Evolutionary conservation across 1,140 invertebrate species (phyloP).

Genomic region (Artemia franciscana): DNA sequence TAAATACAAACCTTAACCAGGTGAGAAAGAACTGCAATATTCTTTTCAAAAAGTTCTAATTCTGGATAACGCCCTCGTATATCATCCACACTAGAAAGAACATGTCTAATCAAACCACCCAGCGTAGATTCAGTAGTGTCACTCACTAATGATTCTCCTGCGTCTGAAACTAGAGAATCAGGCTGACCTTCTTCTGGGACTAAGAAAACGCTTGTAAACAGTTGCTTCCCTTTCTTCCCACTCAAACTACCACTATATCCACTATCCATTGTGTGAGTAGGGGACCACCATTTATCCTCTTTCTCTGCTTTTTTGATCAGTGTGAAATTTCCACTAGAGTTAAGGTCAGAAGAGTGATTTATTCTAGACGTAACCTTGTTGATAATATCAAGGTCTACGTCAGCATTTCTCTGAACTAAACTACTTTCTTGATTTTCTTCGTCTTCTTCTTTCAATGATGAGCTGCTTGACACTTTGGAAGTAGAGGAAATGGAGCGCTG

Average conservation of each 20-base stretch:
- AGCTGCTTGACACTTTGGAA: not conserved
- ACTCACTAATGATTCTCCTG: not conserved
- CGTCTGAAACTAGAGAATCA: not conserved
- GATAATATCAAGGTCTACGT: slow-evolving; percentile 1
- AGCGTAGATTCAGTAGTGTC: slow-evolving; percentile 1
- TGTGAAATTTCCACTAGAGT: slow-evolving; percentile 4
- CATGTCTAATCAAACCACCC: not conserved
- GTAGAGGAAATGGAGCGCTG: not conserved
- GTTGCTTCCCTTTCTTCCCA: not conserved
- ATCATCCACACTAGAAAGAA: slow-evolving; percentile 18
- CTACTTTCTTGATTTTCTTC: slow-evolving; percentile 1
- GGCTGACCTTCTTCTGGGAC: not conserved
- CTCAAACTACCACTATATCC: slow-evolving; percentile 6
- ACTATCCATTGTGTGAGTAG: slow-evolving; percentile 5
- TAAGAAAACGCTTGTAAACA: not conserved
- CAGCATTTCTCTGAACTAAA: not conserved
- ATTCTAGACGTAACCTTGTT: not conserved
- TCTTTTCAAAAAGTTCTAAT: slow-evolving; percentile 21
- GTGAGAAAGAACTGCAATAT: slow-evolving; percentile 15
- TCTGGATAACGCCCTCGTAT: slow-evolving; percentile 24
- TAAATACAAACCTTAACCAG: slow-evolving; percentile 10
- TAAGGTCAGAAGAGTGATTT: not conserved
- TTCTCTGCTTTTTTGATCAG: not conserved
- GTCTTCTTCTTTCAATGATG: not conserved
- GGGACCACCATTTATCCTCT: not conserved